These are phyloP conservation scores for Syrmaticus mikado DNA, from an alignment of 2,113 vertebrate genomes.

Conservation along the genomic window DNA sequence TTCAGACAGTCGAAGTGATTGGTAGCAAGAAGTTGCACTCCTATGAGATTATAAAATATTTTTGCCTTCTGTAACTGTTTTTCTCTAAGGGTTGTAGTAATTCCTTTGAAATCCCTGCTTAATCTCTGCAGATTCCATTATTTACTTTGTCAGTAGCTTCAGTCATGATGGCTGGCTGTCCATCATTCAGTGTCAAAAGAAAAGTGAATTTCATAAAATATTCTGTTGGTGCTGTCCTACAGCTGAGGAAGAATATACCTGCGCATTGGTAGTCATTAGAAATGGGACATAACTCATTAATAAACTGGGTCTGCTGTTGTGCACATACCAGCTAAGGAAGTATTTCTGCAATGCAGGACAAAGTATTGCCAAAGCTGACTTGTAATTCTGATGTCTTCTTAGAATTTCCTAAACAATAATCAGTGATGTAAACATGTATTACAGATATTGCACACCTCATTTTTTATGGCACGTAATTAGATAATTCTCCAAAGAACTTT, in stretches of 20 bases:
- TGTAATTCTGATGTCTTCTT: background rate
- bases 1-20: background rate
- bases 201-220: background rate
- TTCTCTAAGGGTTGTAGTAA: background rate
- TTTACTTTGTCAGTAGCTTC: slow-evolving; percentile 39
- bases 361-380: background rate
- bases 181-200: slow-evolving; percentile 14
- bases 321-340: background rate
- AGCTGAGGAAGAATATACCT: background rate
- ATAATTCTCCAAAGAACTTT: slow-evolving; percentile 65
- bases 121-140: background rate
- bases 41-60: background rate
- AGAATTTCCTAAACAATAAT: background rate
- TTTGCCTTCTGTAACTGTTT: background rate
- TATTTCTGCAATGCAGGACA: background rate
- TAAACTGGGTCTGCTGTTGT: background rate
- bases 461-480: slow-evolving; percentile 43
- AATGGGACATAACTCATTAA: background rate
- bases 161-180: background rate
- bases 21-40: background rate
- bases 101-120: slow-evolving; percentile 21
- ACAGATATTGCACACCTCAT: background rate
- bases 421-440: slow-evolving; percentile 5
- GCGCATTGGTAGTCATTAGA: background rate
- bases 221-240: background rate